A percentile compares a stretch with the other conserved stretches of the same genome.
phyloP scores from a whole-genome alignment of 2,888 invertebrate genomes.

The Charanyca ferruginea region DNA sequence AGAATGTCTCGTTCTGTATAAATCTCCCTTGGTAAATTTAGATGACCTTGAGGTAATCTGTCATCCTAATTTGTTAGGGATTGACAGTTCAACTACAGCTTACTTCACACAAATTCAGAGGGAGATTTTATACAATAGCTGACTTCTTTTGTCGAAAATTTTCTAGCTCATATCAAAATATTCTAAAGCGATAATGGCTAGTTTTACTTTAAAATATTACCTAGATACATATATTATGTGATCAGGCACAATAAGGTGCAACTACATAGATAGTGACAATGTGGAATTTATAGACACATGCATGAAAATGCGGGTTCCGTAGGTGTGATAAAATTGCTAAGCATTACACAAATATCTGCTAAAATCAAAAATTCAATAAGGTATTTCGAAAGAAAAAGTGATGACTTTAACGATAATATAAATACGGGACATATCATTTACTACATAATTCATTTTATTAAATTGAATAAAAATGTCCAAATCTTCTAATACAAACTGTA shows the following conservation, averaged over 20 bases:
- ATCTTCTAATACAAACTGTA: not conserved
- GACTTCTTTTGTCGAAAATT: too few relatives aligned
- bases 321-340: conserved; percentile 24
- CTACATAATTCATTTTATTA: not conserved
- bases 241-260: conserved; percentile 57
- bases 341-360: not conserved
- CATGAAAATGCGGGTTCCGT: conserved; percentile 65
- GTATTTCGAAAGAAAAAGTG: not conserved
- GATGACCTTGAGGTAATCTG: not conserved
- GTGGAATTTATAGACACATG: conserved; percentile 60
- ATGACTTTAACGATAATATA: not conserved
- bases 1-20: not conserved
- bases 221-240: conserved; percentile 7
- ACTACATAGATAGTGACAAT: conserved; percentile 54
- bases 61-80: too few relatives aligned
- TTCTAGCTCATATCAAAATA: conserved; percentile 12
- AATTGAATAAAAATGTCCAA: not conserved
- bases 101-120: not conserved
- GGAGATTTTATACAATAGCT: not conserved
- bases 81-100: too few relatives aligned
- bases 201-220: conserved; percentile 7
- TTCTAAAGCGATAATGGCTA: not conserved
- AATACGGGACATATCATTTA: not conserved
- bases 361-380: not conserved
- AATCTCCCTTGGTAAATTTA: not conserved